Evolutionary conservation across 2,888 invertebrate species (phyloP).

Genomic region (Lepidocyrtinus sp.): DNA sequence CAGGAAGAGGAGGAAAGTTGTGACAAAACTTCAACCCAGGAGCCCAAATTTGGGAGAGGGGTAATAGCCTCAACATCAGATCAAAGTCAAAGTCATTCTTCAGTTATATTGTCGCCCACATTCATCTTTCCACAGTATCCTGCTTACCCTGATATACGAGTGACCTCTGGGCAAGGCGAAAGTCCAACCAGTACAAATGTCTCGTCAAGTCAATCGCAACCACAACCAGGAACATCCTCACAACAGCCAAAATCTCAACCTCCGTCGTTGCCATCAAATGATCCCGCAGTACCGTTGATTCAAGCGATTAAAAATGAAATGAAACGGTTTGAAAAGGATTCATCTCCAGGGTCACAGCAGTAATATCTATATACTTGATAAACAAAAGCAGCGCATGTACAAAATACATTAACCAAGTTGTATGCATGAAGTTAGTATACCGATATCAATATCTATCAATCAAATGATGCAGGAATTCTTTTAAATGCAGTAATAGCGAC

Average conservation of each 20-base stretch:
- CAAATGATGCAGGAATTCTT: too few species aligned
- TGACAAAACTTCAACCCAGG: conserved; percentile 48
- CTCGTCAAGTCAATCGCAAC: conserved; percentile 17
- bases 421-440: not conserved
- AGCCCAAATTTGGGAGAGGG: not conserved
- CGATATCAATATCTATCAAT: not conserved
- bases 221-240: not conserved
- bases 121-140: conserved; percentile 68
- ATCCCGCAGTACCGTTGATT: conserved; percentile 87
- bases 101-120: conserved; percentile 41
- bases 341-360: not conserved
- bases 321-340: conserved; percentile 69
- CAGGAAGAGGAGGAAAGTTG: conserved; percentile 45
- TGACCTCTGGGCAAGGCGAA: conserved; percentile 33
- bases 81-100: conserved; percentile 22
- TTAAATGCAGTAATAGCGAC: too few species aligned
- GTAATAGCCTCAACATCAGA: not conserved
- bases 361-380: not conserved
- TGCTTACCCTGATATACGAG: conserved; percentile 66
- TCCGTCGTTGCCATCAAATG: conserved; percentile 72
- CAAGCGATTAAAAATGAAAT: conserved; percentile 86
- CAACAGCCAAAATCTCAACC: conserved; percentile 71
- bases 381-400: not conserved
- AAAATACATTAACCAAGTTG: not conserved
- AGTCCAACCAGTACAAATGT: conserved; percentile 27